Percentiles rank a stretch among this genome's conserved stretches.
Conservation (phyloP, 2,797 vertebrate genomes). For the Lindbergichthys nudifrons region DNA sequence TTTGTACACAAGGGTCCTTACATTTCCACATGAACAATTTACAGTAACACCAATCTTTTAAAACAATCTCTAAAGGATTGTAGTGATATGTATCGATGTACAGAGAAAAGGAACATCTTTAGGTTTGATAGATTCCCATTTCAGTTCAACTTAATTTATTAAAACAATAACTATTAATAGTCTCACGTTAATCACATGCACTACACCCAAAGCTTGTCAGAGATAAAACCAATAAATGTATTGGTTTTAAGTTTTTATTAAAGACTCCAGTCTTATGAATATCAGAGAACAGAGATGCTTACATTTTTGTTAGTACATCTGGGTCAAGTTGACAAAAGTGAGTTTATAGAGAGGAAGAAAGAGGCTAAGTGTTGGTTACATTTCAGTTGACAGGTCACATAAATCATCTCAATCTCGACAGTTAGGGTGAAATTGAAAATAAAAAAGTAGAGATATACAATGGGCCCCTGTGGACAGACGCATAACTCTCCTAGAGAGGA, state of each 20-base stretch:
- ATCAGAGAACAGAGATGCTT: background rate
- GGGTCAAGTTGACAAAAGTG: background rate
- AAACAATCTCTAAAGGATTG: constrained; percentile 25
- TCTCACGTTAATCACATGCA: background rate
- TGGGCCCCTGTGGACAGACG: too few relatives aligned
- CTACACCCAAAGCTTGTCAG: background rate
- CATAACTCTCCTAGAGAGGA: background rate
- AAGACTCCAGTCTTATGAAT: background rate
- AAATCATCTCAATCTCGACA: constrained; percentile 13
- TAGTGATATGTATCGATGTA: constrained; percentile 1
- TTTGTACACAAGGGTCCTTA: constrained; percentile 8
- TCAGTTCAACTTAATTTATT: constrained; percentile 24
- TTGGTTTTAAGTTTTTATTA: constrained; percentile 2
- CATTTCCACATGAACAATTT: constrained; percentile 9
- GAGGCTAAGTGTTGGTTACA: background rate
- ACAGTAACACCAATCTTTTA: constrained; percentile 30
- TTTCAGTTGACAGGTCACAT: constrained; percentile 23
- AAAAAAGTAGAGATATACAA: constrained; percentile 10
- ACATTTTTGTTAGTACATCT: background rate
- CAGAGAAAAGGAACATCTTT: background rate
- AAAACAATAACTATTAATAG: constrained; percentile 15
- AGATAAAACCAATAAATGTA: background rate
- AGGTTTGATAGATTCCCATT: constrained; percentile 14
- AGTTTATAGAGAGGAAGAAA: constrained; percentile 7
- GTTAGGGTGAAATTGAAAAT: constrained; percentile 15